phyloP scores from a whole-genome alignment of 2,797 vertebrate genomes.

The Gymnodraco acuticeps region DNA sequence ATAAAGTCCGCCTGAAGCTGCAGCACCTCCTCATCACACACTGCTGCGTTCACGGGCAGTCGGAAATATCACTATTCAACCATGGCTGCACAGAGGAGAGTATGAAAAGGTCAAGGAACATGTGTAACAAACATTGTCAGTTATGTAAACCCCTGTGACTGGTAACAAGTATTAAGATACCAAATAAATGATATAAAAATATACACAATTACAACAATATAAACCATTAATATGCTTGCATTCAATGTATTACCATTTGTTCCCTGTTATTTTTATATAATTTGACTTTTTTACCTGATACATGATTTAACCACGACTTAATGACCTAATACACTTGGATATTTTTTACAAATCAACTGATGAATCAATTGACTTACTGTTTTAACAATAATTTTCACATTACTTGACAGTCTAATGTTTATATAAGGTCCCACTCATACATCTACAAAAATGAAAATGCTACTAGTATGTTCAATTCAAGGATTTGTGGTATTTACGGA shows the following conservation, averaged over 20 bases:
- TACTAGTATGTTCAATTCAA: not conserved
- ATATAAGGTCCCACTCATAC: not conserved
- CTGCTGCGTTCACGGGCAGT: constrained; percentile 59
- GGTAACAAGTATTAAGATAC: too few relatives aligned
- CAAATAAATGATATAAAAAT: too few relatives aligned
- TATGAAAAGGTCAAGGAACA: not conserved
- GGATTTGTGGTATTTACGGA: not conserved
- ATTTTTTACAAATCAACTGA: not conserved
- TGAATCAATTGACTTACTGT: not conserved
- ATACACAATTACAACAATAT: too few relatives aligned
- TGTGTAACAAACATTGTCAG: not conserved
- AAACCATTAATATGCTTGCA: not conserved
- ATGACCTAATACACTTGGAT: not conserved
- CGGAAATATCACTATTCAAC: constrained; percentile 28
- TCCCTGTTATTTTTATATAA: not conserved
- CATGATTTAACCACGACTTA: too few relatives aligned
- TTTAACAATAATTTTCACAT: not conserved
- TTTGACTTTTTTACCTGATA: not conserved
- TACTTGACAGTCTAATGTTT: not conserved
- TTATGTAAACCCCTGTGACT: too few relatives aligned
- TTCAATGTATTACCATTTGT: not conserved
- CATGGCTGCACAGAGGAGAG: rapidly evolving
- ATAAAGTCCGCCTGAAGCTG: constrained; percentile 67
- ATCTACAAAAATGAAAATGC: not conserved
- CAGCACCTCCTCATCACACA: constrained; percentile 57